Conservation (phyloP, 2,888 invertebrate genomes). For the Caenorhabditis wallacei region DNA sequence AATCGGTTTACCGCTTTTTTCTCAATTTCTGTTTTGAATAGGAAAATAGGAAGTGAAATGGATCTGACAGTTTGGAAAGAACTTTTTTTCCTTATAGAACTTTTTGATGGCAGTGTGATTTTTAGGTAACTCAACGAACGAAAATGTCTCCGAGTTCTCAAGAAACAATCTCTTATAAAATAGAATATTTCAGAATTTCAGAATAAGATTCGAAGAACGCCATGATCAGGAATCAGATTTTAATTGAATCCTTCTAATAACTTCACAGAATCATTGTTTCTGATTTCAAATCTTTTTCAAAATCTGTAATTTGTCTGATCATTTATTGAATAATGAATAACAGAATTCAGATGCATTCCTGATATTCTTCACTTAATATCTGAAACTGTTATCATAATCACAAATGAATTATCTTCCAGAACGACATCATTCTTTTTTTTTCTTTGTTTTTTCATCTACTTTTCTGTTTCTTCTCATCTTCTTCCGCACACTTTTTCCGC, state of each 20-base stretch:
- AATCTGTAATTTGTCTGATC: constrained; percentile 7
- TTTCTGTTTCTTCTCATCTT: constrained; percentile 22
- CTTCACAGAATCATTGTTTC: neutral
- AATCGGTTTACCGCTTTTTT: neutral
- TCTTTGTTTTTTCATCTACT: constrained; percentile 1
- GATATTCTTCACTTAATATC: too few relatives aligned
- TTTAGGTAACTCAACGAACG: too few relatives aligned
- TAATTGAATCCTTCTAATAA: neutral
- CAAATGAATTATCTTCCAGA: constrained; percentile 45
- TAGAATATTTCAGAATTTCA: too few relatives aligned
- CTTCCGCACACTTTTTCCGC: constrained; percentile 60
- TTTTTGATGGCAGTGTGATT: too few relatives aligned
- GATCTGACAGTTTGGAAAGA: too few relatives aligned
- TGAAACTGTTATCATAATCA: constrained; percentile 46
- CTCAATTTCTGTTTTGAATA: neutral
- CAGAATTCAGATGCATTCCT: too few relatives aligned
- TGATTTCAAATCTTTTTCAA: neutral
- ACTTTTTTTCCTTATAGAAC: too few relatives aligned
- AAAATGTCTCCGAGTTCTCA: too few relatives aligned
- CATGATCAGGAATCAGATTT: neutral
- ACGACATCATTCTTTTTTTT: constrained; percentile 27
- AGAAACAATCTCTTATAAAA: too few relatives aligned
- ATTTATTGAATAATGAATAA: too few relatives aligned
- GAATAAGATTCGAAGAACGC: neutral
- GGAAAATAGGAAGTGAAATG: too few relatives aligned